These are phyloP conservation scores for Heliopora coerulea DNA, from an alignment of 92 coral and sea anemone genomes.

Conservation along the genomic window DNA sequence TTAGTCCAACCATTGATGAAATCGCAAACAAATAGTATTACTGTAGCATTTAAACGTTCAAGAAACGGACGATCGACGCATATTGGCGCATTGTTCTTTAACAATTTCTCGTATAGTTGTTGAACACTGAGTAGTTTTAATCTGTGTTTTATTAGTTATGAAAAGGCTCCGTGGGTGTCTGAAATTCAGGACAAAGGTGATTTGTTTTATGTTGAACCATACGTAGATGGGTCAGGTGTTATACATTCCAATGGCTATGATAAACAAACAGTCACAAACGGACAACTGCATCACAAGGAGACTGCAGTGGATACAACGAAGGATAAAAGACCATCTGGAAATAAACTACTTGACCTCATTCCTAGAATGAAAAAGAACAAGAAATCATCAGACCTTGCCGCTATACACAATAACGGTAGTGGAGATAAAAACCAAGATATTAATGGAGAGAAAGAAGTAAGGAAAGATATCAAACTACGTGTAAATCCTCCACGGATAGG, in stretches of 20 bases:
- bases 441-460: slow-evolving; percentile 48
- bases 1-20: too few species aligned
- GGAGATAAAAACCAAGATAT: slow-evolving; percentile 9
- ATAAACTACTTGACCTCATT: slow-evolving; percentile 68
- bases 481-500: slow-evolving; percentile 83
- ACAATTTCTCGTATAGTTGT: background rate
- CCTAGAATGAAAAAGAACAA: slow-evolving; percentile 72
- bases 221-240: slow-evolving; percentile 61
- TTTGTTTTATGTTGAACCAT: slow-evolving; percentile 86
- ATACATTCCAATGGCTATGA: slow-evolving; percentile 61
- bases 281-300: slow-evolving; percentile 47
- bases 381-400: slow-evolving; percentile 57
- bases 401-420: slow-evolving; percentile 33
- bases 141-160: slow-evolving; percentile 59
- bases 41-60: too few species aligned
- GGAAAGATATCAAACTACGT: slow-evolving; percentile 73
- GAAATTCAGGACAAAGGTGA: slow-evolving; percentile 93
- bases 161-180: slow-evolving; percentile 95
- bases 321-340: slow-evolving; percentile 76
- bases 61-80: too few species aligned
- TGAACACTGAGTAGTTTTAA: background rate
- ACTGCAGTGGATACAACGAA: slow-evolving; percentile 46
- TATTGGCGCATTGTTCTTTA: too few species aligned
- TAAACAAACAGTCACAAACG: slow-evolving; percentile 49
- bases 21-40: too few species aligned